These are phyloP conservation scores for Bufotes viridis DNA, from an alignment of 2,797 vertebrate species.

Conservation along the genomic window DNA sequence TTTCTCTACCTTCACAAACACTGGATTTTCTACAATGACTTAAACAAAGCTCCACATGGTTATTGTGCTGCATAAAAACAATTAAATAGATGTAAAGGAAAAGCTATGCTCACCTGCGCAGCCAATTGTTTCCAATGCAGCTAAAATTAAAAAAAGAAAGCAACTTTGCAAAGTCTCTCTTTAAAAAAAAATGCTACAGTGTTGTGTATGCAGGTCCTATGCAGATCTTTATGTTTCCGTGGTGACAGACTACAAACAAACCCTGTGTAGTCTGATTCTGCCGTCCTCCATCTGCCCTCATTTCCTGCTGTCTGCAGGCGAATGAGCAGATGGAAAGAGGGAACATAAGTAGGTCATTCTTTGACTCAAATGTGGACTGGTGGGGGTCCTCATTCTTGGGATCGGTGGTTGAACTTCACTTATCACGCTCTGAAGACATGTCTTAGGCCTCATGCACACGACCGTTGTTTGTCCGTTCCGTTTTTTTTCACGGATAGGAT, in stretches of 20 bases:
- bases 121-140: neutral
- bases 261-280: neutral
- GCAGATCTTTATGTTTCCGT: neutral
- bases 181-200: neutral
- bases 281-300: neutral
- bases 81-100: neutral
- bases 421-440: neutral
- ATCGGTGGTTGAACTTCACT: neutral
- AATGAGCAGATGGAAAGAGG: neutral
- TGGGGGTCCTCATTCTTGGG: neutral
- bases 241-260: slow-evolving; percentile 18
- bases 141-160: neutral
- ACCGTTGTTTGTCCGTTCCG: too few species aligned
- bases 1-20: neutral
- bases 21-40: neutral
- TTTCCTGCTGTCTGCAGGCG: neutral
- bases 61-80: neutral
- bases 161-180: neutral
- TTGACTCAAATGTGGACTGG: neutral
- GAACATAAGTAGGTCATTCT: neutral
- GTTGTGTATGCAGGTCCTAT: neutral
- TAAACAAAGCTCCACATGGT: neutral
- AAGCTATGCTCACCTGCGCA: too few species aligned
- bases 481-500: too few species aligned
- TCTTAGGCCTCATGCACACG: too few species aligned